These are phyloP conservation scores for Homalodisca vitripennis DNA, from an alignment of 1,140 invertebrate genomes.

Conservation along the genomic window DNA sequence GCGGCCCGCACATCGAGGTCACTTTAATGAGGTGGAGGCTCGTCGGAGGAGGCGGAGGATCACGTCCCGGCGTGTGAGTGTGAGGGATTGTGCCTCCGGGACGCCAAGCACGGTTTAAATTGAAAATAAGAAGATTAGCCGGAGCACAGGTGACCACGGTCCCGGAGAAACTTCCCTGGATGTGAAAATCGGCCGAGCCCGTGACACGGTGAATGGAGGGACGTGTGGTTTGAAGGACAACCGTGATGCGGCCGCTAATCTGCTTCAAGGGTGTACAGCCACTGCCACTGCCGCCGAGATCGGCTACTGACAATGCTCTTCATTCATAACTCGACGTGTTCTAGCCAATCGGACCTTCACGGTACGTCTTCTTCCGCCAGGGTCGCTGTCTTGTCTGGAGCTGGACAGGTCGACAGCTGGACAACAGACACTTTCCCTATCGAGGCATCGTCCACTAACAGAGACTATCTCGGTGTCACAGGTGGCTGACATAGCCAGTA, in stretches of 20 bases:
- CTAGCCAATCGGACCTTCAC: slow-evolving; percentile 29
- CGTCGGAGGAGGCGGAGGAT: too few species aligned
- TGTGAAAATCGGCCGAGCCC: slow-evolving; percentile 21
- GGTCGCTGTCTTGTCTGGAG: not conserved
- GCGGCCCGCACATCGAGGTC: too few species aligned
- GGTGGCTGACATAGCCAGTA: too few species aligned
- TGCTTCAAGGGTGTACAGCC: slow-evolving; percentile 17
- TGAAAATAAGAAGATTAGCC: slow-evolving; percentile 20
- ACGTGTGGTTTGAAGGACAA: slow-evolving; percentile 31
- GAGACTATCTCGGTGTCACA: too few species aligned
- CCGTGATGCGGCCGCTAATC: not conserved
- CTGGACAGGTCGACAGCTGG: too few species aligned
- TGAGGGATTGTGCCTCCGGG: not conserved
- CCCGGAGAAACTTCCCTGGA: slow-evolving; percentile 15
- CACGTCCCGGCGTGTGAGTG: not conserved
- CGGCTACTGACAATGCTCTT: slow-evolving; percentile 21
- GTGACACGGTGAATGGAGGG: slow-evolving; percentile 13
- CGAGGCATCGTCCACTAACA: not conserved
- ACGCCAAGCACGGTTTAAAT: slow-evolving; percentile 5
- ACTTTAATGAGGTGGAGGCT: too few species aligned
- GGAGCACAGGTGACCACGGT: not conserved
- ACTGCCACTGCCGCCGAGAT: too few species aligned
- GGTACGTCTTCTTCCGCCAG: slow-evolving; percentile 20
- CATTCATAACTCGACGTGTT: slow-evolving; percentile 30
- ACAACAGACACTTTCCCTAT: too few species aligned